Evolutionary conservation across 2,888 invertebrate species (phyloP).

Genomic region (Drosophila nigricruria): DNA sequence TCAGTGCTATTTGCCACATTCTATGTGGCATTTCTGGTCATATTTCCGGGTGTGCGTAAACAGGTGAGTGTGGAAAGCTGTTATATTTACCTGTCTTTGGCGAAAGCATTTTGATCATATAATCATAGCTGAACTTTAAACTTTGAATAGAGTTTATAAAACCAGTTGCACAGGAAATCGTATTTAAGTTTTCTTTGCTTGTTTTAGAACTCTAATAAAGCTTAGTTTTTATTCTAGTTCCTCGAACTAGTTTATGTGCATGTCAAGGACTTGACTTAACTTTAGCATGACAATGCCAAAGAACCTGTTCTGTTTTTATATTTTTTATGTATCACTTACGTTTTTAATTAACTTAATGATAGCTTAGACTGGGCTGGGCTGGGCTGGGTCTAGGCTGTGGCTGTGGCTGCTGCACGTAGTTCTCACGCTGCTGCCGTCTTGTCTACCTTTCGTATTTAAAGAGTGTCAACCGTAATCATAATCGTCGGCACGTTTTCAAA

Average conservation of each 20-base stretch:
- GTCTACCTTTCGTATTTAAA: constrained; percentile 52
- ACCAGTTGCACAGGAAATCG: constrained; percentile 17
- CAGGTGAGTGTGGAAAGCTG: constrained; percentile 88
- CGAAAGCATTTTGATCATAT: neutral
- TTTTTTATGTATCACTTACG: constrained; percentile 16
- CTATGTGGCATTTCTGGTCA: constrained; percentile 96
- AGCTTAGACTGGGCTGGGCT: constrained; percentile 14
- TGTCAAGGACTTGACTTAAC: constrained; percentile 46
- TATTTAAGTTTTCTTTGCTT: neutral
- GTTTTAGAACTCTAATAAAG: neutral
- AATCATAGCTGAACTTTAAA: neutral
- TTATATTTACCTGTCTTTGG: neutral
- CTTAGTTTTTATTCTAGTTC: constrained; percentile 24
- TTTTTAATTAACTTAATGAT: constrained; percentile 53
- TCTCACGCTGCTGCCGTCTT: constrained; percentile 54
- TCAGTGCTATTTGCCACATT: constrained; percentile 95
- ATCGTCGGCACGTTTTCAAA: constrained; percentile 66
- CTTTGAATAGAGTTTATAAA: neutral
- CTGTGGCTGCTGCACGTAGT: constrained; percentile 13
- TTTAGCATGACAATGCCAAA: constrained; percentile 33
- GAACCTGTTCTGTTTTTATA: constrained; percentile 40
- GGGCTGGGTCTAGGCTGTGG: neutral
- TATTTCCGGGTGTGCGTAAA: constrained; percentile 97
- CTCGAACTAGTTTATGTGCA: constrained; percentile 36
- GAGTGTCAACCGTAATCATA: constrained; percentile 52